These are phyloP conservation scores for Gonocerus acuteangulatus DNA, from an alignment of 2,888 invertebrate species.

Conservation along the genomic window DNA sequence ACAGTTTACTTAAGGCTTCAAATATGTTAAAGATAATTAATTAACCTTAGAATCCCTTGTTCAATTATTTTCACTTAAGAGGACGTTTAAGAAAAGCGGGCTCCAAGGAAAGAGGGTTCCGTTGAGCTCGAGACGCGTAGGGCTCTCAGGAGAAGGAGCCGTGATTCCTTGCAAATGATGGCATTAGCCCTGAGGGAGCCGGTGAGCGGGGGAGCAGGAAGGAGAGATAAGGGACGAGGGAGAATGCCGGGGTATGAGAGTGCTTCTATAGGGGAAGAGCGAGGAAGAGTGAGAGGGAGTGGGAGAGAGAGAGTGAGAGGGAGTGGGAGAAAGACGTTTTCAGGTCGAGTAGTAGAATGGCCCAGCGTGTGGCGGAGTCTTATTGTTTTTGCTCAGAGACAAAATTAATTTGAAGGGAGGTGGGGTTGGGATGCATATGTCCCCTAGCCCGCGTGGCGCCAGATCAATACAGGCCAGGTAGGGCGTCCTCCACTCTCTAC, in stretches of 20 bases:
- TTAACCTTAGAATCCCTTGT: neutral
- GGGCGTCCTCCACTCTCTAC: neutral
- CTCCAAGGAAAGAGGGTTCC: neutral
- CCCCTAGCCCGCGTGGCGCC: constrained; percentile 7
- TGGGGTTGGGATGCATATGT: constrained; percentile 11
- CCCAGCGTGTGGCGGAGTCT: constrained; percentile 23
- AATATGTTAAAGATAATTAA: too few relatives aligned
- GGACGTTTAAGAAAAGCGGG: too few relatives aligned
- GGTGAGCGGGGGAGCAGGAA: neutral
- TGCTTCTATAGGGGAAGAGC: neutral
- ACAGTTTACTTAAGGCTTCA: too few relatives aligned
- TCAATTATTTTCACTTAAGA: neutral
- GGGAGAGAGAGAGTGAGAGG: neutral
- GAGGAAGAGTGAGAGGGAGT: neutral
- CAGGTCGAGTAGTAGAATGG: neutral
- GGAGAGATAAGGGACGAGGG: neutral
- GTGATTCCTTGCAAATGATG: constrained; percentile 1
- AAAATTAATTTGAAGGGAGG: constrained; percentile 29
- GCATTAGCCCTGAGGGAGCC: neutral
- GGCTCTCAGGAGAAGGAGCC: neutral
- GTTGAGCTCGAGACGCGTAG: neutral
- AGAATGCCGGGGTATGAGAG: too few relatives aligned
- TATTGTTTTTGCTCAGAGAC: constrained; percentile 31
- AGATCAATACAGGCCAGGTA: neutral
- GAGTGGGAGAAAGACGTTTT: neutral